phyloP scores from a whole-genome alignment of 2,888 invertebrate genomes.

The Gibbula magus region DNA sequence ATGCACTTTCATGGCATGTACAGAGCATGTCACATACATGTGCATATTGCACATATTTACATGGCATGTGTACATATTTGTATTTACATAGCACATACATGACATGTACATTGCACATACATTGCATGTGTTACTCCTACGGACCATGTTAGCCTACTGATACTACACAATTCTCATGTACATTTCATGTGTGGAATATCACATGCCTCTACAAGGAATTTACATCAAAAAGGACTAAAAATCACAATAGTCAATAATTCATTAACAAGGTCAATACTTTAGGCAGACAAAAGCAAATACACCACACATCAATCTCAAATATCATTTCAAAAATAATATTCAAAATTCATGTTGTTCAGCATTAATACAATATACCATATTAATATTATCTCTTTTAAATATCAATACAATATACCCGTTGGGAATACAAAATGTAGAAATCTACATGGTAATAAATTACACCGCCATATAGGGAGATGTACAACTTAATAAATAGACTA shows the following conservation, averaged over 20 bases:
- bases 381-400: background rate
- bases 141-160: no score
- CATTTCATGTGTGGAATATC: background rate
- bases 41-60: no score
- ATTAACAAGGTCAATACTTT: background rate
- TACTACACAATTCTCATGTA: no score
- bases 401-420: constrained; percentile 17
- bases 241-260: constrained; percentile 20
- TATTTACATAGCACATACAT: no score
- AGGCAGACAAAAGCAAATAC: background rate
- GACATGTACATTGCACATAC: no score
- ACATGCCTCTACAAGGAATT: background rate
- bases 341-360: background rate
- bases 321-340: background rate
- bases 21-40: no score
- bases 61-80: no score
- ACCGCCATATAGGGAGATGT: background rate
- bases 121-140: no score
- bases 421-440: constrained; percentile 3
- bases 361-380: background rate
- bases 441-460: constrained; percentile 17
- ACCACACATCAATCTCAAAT: background rate
- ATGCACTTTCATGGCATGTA: no score
- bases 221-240: background rate
- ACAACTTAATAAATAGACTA: constrained; percentile 17